Conservation (phyloP, 2,113 vertebrate species). For the Dromaius novaehollandiae region DNA sequence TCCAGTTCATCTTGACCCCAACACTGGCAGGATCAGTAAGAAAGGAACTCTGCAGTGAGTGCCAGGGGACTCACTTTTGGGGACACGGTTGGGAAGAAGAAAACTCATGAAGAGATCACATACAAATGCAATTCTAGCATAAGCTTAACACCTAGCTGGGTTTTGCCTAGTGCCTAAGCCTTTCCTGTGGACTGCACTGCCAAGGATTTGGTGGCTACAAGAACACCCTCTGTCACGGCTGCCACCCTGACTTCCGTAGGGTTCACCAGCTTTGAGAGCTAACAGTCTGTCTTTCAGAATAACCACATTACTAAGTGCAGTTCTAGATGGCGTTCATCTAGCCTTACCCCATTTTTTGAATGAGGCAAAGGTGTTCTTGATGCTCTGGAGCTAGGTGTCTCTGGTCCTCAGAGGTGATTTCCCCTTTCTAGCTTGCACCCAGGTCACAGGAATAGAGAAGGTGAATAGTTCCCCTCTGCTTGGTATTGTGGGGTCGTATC, state of each 20-base stretch:
- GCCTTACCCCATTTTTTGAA: not conserved
- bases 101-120: not conserved
- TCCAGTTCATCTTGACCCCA: not conserved
- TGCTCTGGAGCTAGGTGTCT: not conserved
- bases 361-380: not conserved
- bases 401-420: not conserved
- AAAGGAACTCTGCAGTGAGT: not conserved
- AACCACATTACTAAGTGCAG: not conserved
- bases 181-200: not conserved
- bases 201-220: accelerated
- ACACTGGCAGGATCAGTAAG: not conserved
- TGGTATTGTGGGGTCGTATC: not conserved
- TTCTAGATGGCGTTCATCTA: not conserved
- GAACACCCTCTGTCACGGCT: not conserved
- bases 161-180: not conserved
- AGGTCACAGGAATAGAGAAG: accelerated
- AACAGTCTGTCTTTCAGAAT: not conserved
- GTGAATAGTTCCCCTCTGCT: not conserved
- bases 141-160: not conserved
- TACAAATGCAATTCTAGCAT: not conserved
- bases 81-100: not conserved
- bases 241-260: not conserved
- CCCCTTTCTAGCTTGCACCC: not conserved
- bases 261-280: not conserved
- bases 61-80: not conserved